Conservation (phyloP, 2,888 invertebrate genomes). For the Pollenia labialis region DNA sequence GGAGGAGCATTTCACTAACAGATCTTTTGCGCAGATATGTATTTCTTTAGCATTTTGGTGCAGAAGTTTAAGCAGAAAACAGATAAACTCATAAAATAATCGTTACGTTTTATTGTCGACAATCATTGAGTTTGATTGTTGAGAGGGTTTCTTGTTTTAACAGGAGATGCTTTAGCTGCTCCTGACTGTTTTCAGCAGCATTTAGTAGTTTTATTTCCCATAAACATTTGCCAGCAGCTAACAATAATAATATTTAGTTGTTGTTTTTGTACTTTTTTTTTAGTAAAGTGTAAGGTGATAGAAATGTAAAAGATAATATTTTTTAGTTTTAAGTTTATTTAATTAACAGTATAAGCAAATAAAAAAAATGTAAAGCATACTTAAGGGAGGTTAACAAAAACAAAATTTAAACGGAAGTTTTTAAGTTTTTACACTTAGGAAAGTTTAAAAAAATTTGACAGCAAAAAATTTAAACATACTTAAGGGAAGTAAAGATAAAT, state of each 20-base stretch:
- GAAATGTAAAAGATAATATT: slow-evolving; percentile 19
- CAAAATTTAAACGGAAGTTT: neutral
- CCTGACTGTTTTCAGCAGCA: neutral
- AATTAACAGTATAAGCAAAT: slow-evolving; percentile 32
- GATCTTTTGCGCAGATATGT: slow-evolving; percentile 36
- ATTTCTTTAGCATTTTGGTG: slow-evolving; percentile 29
- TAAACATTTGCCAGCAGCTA: slow-evolving; percentile 36
- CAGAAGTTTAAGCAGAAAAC: slow-evolving; percentile 44
- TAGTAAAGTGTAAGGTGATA: slow-evolving; percentile 35
- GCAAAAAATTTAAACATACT: slow-evolving; percentile 28
- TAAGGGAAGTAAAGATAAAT: neutral
- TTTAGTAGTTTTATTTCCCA: slow-evolving; percentile 42
- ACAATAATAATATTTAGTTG: slow-evolving; percentile 35
- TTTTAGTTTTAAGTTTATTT: slow-evolving; percentile 29
- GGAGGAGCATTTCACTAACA: slow-evolving; percentile 53
- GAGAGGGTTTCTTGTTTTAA: slow-evolving; percentile 22
- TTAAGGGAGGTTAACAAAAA: neutral
- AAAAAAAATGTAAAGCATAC: slow-evolving; percentile 29
- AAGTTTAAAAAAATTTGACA: neutral
- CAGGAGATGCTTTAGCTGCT: neutral
- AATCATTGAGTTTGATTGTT: slow-evolving; percentile 83
- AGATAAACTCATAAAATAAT: slow-evolving; percentile 81
- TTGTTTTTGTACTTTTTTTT: slow-evolving; percentile 5
- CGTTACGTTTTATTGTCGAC: slow-evolving; percentile 82
- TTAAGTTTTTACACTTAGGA: neutral